A percentile compares a stretch with the other conserved stretches of the same genome.
Evolutionary conservation across 2,797 vertebrate species (phyloP).

Genomic region (Hapalemur alaotrensis): DNA sequence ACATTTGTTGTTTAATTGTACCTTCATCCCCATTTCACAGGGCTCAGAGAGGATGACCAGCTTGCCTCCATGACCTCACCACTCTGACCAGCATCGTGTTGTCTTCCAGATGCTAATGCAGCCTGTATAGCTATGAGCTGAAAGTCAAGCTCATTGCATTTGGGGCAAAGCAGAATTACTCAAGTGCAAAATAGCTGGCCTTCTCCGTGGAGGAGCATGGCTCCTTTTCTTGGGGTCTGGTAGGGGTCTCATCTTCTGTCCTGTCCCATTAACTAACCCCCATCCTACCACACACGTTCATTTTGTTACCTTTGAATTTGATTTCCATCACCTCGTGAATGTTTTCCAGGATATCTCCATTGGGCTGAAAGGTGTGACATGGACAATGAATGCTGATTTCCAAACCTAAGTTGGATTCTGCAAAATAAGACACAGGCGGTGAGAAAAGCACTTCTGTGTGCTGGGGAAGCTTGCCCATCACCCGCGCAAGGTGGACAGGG

Average conservation of each 20-base stretch:
- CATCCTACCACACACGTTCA: background rate
- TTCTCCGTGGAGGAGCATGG: background rate
- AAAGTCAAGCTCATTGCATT: background rate
- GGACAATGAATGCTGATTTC: conserved; percentile 98
- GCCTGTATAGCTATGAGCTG: background rate
- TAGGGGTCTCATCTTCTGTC: background rate
- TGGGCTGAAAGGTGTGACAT: conserved; percentile 96
- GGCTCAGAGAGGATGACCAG: background rate
- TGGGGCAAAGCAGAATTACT: background rate
- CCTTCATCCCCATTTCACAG: background rate
- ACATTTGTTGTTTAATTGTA: background rate
- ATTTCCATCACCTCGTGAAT: conserved; percentile 94
- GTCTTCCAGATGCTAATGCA: background rate
- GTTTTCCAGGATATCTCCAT: conserved; percentile 94
- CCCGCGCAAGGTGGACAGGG: background rate
- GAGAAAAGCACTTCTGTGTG: background rate
- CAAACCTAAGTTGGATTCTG: conserved; percentile 96
- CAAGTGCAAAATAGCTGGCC: background rate
- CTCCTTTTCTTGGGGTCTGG: background rate
- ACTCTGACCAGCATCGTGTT: background rate
- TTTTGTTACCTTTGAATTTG: conserved; percentile 94
- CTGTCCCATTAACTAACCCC: background rate
- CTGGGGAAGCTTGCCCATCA: background rate
- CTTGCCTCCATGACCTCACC: background rate
- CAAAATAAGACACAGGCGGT: conserved; percentile 62